phyloP scores from a whole-genome alignment of 2,888 invertebrate species.

The Chrysodeixis includens region DNA sequence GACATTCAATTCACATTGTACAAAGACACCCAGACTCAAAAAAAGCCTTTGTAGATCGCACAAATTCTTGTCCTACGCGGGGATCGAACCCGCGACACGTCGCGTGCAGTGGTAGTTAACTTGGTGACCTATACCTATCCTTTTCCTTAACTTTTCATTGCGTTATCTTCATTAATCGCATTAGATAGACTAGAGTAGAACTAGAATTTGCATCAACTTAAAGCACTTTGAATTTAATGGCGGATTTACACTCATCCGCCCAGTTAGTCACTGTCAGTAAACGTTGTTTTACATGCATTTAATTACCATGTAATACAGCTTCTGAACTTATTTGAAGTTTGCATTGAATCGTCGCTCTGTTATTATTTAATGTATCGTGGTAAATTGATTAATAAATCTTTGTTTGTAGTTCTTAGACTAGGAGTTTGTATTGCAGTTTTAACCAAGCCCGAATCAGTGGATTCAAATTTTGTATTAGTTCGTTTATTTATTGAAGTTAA shows the following conservation, averaged over 20 bases:
- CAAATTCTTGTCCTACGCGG: too few relatives aligned
- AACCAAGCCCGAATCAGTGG: conserved; percentile 10
- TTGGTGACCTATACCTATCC: too few relatives aligned
- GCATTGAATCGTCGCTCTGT: conserved; percentile 6
- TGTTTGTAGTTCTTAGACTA: conserved; percentile 1
- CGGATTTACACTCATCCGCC: conserved; percentile 30
- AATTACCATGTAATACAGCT: conserved; percentile 25
- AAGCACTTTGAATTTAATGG: conserved; percentile 13
- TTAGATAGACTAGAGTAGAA: too few relatives aligned
- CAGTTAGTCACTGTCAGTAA: conserved; percentile 25
- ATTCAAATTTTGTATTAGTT: background rate
- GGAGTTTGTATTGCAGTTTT: background rate
- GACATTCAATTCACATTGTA: too few relatives aligned
- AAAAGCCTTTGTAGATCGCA: too few relatives aligned
- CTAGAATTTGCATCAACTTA: background rate
- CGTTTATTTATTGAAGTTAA: conserved; percentile 25
- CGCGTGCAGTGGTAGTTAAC: too few relatives aligned
- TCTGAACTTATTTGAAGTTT: conserved; percentile 38
- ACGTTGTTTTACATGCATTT: conserved; percentile 17
- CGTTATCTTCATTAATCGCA: background rate
- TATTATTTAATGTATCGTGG: conserved; percentile 18
- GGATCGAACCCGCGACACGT: too few relatives aligned
- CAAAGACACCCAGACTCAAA: too few relatives aligned
- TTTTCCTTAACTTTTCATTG: background rate
- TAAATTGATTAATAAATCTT: conserved; percentile 34